These are phyloP conservation scores for Didymodactylos carnosus DNA, from an alignment of 2,888 invertebrate species.

Conservation along the genomic window DNA sequence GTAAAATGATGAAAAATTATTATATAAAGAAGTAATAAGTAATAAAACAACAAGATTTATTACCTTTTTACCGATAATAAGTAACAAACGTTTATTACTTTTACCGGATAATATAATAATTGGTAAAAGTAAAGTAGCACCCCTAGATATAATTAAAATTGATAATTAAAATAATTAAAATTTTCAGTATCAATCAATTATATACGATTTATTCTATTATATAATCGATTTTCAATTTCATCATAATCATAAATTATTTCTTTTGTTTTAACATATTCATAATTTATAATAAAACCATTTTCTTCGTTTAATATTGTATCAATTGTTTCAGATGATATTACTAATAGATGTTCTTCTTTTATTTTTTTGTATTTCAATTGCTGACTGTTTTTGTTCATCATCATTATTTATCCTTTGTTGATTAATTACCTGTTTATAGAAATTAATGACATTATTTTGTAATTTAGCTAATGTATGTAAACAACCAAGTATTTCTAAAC, in stretches of 20 bases:
- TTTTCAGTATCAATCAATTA: not conserved
- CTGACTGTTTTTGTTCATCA: not conserved
- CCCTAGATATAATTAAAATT: no score
- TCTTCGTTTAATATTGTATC: not conserved
- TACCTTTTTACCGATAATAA: no score
- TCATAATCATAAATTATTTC: not conserved
- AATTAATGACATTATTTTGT: not conserved
- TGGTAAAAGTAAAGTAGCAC: no score
- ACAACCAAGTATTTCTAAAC: not conserved
- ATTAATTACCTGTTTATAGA: not conserved
- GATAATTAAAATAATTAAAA: not conserved
- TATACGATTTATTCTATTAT: not conserved
- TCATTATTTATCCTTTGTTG: not conserved
- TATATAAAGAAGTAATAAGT: no score
- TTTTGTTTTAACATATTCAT: not conserved
- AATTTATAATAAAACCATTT: not conserved
- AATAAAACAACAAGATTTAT: no score
- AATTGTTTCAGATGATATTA: not conserved
- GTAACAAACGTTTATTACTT: no score
- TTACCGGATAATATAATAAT: no score
- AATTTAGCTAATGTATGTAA: not conserved
- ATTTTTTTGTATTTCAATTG: no score
- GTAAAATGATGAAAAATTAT: no score
- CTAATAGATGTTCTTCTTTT: not conserved
- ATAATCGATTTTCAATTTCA: not conserved